phyloP scores from a whole-genome alignment of 2,888 invertebrate species.

The Cetonia aurata region DNA sequence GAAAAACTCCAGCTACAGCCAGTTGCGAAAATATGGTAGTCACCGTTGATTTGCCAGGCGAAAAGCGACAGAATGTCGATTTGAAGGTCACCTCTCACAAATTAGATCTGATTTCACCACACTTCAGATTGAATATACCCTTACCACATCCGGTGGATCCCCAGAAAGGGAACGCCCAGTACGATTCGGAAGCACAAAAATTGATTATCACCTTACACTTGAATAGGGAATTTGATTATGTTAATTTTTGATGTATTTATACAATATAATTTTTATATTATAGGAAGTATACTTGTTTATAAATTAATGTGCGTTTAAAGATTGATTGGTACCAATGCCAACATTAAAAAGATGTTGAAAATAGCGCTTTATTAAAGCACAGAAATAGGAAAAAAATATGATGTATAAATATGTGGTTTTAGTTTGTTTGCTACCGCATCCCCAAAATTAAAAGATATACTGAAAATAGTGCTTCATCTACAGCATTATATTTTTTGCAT shows the following conservation, averaged over 20 bases:
- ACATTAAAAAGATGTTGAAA: too few relatives aligned
- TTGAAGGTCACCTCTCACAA: slow-evolving; percentile 75
- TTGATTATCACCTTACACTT: slow-evolving; percentile 81
- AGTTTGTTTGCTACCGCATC: too few relatives aligned
- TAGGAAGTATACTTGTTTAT: too few relatives aligned
- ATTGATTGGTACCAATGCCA: too few relatives aligned
- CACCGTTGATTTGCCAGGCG: slow-evolving; percentile 80
- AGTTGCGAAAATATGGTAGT: slow-evolving; percentile 93
- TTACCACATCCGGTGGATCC: slow-evolving; percentile 87
- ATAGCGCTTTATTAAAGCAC: too few relatives aligned
- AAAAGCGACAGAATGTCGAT: slow-evolving; percentile 80
- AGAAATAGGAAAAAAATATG: too few relatives aligned
- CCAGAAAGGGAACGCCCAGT: slow-evolving; percentile 84
- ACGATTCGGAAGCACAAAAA: slow-evolving; percentile 76
- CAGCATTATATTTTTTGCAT: too few relatives aligned
- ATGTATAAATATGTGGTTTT: too few relatives aligned
- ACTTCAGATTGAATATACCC: slow-evolving; percentile 79
- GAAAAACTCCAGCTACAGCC: slow-evolving; percentile 81
- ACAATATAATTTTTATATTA: background rate
- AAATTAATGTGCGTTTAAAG: slow-evolving; percentile 1
- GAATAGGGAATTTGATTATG: slow-evolving; percentile 84
- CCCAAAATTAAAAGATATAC: too few relatives aligned
- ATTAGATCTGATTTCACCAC: slow-evolving; percentile 75
- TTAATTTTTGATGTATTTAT: slow-evolving; percentile 77
- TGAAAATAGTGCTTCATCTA: too few relatives aligned